Evolutionary conservation across 2,888 invertebrate genomes (phyloP), one percentile per base, ranked within the genome.

Genomic region (Drosophila kuntzei): DNA sequence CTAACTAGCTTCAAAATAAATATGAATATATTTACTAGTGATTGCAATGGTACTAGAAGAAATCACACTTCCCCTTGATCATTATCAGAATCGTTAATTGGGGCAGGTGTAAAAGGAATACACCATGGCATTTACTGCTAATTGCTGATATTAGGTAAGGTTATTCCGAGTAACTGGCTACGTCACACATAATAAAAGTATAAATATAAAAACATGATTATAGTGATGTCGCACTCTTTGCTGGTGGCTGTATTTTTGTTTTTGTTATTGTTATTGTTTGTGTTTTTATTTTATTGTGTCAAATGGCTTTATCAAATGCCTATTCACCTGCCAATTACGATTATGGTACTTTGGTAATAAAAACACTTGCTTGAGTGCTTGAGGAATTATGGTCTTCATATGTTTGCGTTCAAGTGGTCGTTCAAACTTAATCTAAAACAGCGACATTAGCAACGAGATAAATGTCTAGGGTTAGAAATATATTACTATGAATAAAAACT

Each of bases 271-370:
- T n/a, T n/a, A n/a, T n/a, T 34, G 6, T 25, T 3, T 22, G 0
- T 22, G 3, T 77, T 46, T 29, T 46, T 27, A 12, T 29, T 29
- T 72, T 64, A 79, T 50, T 58, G 14, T 46, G 27, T 34, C 62
- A 63, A 68, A 50, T 58, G 49, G 22, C 36, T 46, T 74, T 64
- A 68, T 78, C 57, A 49, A 49, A 20, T 36, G 50, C 16, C 41
- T 41, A 54, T 68, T 74, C 34, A 79, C 39, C 34, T 43, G 46
- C 43, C 46, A 76, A 74, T 64, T 50, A 50, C 25, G 47, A 59
- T 57, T 60, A 60, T 49, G 22, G 20, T 20, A 29, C 44, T 34
- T 44, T 50, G 14, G 9, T 34, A 14, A 29, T 57, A 53, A 60
- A 63, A 32, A 39, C 20, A 39, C 39, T 9, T 72, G 32, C 22